phyloP scores from a whole-genome alignment of 2,113 vertebrate genomes.

The Cygnus buccinator region DNA sequence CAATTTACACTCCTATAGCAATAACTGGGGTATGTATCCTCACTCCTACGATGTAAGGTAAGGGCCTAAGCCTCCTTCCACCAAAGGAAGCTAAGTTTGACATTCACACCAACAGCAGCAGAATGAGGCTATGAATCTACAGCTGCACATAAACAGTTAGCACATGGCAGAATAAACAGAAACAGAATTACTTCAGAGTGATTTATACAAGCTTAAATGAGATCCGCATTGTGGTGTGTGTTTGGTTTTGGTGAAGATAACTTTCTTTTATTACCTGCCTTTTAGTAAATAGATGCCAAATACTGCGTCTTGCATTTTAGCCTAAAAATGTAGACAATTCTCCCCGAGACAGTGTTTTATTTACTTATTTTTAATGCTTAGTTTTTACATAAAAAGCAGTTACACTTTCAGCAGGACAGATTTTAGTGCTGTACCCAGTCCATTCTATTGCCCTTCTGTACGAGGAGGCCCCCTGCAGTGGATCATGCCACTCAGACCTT shows the following conservation, averaged over 20 bases:
- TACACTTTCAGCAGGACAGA: neutral
- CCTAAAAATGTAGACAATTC: neutral
- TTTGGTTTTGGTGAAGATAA: neutral
- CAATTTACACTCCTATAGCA: neutral
- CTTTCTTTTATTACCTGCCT: neutral
- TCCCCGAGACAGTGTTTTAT: neutral
- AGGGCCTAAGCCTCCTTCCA: neutral
- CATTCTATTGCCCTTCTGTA: neutral
- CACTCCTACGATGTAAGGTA: neutral
- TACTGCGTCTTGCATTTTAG: neutral
- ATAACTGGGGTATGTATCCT: neutral
- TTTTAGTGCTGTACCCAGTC: neutral
- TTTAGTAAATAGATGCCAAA: neutral
- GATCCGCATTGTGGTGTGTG: neutral
- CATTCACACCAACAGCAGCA: neutral
- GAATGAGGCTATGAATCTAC: neutral
- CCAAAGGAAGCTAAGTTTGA: neutral
- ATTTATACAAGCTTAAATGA: slow-evolving; percentile 37
- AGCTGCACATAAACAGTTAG: neutral
- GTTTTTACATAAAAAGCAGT: neutral
- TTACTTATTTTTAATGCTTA: neutral
- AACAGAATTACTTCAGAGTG: slow-evolving; percentile 8
- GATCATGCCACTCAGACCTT: neutral
- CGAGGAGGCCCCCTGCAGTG: neutral
- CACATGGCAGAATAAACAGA: slow-evolving; percentile 4